These are phyloP conservation scores for Chroicocephalus ridibundus DNA, from an alignment of 2,113 vertebrate genomes.

Conservation along the genomic window DNA sequence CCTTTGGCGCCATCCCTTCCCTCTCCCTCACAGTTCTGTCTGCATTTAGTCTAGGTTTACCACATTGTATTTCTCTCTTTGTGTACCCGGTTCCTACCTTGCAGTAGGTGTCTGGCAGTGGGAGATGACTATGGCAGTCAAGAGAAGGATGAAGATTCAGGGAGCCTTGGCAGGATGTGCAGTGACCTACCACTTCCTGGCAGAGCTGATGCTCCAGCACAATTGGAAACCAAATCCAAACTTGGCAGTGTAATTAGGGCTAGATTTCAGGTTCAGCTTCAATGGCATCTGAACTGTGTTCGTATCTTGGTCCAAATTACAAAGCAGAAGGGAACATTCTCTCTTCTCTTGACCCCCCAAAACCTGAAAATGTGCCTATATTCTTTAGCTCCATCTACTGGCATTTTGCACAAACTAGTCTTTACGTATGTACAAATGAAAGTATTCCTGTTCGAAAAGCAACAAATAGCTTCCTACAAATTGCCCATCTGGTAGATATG, in stretches of 20 bases:
- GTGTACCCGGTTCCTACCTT: not conserved
- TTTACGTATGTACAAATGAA: not conserved
- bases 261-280: not conserved
- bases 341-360: not conserved
- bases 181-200: not conserved
- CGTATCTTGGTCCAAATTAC: accelerated
- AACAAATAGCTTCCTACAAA: conserved; percentile 22
- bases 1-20: not conserved
- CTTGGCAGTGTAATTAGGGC: not conserved
- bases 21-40: not conserved
- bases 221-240: not conserved
- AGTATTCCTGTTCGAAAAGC: not conserved
- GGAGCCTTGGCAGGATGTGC: not conserved
- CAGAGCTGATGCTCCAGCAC: not conserved
- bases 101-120: not conserved
- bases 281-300: not conserved
- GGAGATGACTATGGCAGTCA: not conserved
- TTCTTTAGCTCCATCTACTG: conserved; percentile 67
- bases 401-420: not conserved
- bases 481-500: conserved; percentile 30
- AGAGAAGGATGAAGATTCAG: not conserved
- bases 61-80: not conserved
- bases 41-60: not conserved
- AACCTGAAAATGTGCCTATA: not conserved
- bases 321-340: not conserved